Percentiles rank a stretch among this genome's conserved stretches.
phyloP scores from a whole-genome alignment of 2,888 invertebrate genomes.

The Drosophila mimica region DNA sequence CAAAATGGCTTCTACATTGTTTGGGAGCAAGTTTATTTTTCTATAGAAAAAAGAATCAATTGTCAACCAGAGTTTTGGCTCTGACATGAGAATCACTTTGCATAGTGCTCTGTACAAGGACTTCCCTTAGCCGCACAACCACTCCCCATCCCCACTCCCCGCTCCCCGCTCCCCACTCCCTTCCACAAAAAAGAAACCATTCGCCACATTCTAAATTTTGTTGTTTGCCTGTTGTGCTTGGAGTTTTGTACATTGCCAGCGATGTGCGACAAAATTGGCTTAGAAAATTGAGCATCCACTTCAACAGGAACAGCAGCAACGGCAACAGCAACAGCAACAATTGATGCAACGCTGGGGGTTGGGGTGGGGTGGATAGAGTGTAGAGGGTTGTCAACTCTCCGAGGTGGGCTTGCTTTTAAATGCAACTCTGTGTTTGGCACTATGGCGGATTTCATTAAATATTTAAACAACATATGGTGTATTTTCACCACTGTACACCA shows the following conservation, averaged over 20 bases:
- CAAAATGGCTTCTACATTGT: conserved; percentile 34
- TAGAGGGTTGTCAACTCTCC: conserved; percentile 4
- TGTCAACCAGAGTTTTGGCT: conserved; percentile 47
- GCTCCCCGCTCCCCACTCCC: background rate
- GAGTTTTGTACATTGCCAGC: conserved; percentile 52
- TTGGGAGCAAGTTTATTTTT: conserved; percentile 3
- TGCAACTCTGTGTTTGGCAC: conserved; percentile 73
- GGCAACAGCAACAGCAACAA: conserved; percentile 26
- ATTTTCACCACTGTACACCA: conserved; percentile 54
- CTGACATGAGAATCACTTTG: conserved; percentile 57
- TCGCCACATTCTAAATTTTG: conserved; percentile 19
- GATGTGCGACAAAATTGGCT: conserved; percentile 76
- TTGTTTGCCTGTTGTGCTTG: conserved; percentile 50
- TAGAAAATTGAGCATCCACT: conserved; percentile 75
- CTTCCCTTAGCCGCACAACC: background rate
- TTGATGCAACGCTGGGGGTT: conserved; percentile 8
- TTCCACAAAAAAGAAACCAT: background rate
- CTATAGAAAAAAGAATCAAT: conserved; percentile 56
- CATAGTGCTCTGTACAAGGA: conserved; percentile 33
- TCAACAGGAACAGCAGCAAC: conserved; percentile 31
- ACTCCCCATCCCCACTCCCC: background rate
- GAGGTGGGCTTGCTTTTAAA: conserved; percentile 61
- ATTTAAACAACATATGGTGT: conserved; percentile 79
- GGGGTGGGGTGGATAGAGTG: background rate
- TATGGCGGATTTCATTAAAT: conserved; percentile 75